phyloP scores from a whole-genome alignment of 1,140 invertebrate species.

The Diabrotica undecimpunctata region DNA sequence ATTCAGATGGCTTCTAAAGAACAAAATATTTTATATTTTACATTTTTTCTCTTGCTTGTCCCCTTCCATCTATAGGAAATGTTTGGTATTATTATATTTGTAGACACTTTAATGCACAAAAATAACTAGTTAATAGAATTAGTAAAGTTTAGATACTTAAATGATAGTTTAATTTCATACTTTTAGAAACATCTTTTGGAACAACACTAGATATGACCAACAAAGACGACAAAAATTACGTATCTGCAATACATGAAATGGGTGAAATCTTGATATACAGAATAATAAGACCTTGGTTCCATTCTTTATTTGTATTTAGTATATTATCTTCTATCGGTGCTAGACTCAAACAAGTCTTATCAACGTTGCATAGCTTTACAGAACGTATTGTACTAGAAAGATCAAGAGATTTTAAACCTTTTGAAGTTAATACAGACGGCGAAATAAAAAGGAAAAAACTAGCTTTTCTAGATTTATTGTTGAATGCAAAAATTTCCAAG shows the following conservation, averaged over 20 bases:
- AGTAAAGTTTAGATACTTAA: too few relatives aligned
- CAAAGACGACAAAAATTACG: constrained; percentile 57
- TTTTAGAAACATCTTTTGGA: constrained; percentile 78
- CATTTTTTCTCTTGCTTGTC: too few relatives aligned
- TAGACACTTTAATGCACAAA: too few relatives aligned
- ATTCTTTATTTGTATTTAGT: constrained; percentile 53
- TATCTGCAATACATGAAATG: constrained; percentile 52
- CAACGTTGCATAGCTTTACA: constrained; percentile 59
- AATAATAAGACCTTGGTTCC: constrained; percentile 58
- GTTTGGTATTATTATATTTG: too few relatives aligned
- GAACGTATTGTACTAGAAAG: constrained; percentile 46
- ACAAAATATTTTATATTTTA: too few relatives aligned
- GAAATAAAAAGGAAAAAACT: constrained; percentile 50
- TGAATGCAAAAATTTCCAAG: constrained; percentile 55
- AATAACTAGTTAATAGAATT: too few relatives aligned
- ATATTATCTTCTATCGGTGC: constrained; percentile 46
- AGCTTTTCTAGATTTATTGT: constrained; percentile 77
- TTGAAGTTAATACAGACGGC: constrained; percentile 20
- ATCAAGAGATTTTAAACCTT: constrained; percentile 18
- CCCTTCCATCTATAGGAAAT: too few relatives aligned
- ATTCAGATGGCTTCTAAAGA: too few relatives aligned
- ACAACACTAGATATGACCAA: constrained; percentile 60
- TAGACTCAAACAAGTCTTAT: constrained; percentile 50
- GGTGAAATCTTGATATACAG: constrained; percentile 48
- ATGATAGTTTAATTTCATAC: neutral